A percentile compares a stretch with the other conserved stretches of the same genome.
phyloP scores from a whole-genome alignment of 2,113 vertebrate genomes.

The Hypanus sabinus region DNA sequence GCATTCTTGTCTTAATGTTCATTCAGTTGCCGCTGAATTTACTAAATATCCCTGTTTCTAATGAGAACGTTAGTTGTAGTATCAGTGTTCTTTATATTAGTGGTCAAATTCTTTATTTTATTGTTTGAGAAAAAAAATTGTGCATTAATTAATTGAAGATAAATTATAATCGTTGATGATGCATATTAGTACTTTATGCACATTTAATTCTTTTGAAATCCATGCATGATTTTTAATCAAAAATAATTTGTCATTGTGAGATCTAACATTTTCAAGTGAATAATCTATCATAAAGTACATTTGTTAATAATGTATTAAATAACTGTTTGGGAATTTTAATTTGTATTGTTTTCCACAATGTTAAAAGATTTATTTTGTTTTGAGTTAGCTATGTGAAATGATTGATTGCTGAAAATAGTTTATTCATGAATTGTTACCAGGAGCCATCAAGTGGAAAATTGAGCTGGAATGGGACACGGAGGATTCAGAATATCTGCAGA shows the following conservation, averaged over 20 bases:
- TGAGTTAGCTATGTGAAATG: neutral
- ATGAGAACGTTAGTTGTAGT: neutral
- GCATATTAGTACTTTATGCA: no score
- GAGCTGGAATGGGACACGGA: slow-evolving; percentile 91
- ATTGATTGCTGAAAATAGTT: slow-evolving; percentile 21
- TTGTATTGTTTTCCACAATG: neutral
- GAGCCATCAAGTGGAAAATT: slow-evolving; percentile 80
- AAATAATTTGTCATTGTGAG: neutral
- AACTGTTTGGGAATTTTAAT: neutral
- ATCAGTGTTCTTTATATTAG: neutral
- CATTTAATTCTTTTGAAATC: neutral
- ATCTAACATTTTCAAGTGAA: neutral
- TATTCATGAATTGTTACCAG: slow-evolving; percentile 50
- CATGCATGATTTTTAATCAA: neutral
- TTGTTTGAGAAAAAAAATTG: neutral
- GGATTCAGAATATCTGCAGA: slow-evolving; percentile 79
- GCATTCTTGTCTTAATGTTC: no score
- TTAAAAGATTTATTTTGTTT: neutral
- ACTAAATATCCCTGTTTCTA: neutral
- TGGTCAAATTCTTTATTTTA: neutral
- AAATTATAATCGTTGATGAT: neutral
- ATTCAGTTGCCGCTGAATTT: neutral
- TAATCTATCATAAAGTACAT: neutral
- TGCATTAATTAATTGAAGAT: neutral
- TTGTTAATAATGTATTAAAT: neutral